phyloP scores from a whole-genome alignment of 2,113 vertebrate genomes.

The Spermophilus dauricus region DNA sequence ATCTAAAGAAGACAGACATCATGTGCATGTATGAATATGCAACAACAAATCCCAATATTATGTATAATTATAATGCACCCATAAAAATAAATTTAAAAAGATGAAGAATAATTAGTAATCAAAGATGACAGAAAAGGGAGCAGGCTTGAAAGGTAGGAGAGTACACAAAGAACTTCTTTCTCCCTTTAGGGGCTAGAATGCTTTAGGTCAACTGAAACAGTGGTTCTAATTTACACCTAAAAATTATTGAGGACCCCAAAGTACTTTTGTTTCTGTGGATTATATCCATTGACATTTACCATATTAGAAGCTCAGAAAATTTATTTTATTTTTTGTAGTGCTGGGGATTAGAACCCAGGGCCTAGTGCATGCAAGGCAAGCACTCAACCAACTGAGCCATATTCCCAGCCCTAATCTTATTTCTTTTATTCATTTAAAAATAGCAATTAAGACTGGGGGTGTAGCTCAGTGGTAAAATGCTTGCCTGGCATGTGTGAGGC shows the following conservation, averaged over 20 bases:
- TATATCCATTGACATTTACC: slow-evolving; percentile 10
- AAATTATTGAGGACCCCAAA: slow-evolving; percentile 18
- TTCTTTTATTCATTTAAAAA: slow-evolving; percentile 53
- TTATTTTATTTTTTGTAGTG: not conserved
- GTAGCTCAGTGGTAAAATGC: not conserved
- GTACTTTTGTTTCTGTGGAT: slow-evolving; percentile 25
- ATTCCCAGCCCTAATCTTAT: no score
- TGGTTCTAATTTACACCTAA: slow-evolving; percentile 37
- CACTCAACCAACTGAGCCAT: no score
- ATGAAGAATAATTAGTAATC: not conserved
- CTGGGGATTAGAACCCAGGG: no score
- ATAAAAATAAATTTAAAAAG: no score
- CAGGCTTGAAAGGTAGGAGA: not conserved
- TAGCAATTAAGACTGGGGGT: not conserved
- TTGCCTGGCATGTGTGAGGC: no score
- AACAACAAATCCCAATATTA: no score
- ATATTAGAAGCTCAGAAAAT: slow-evolving; percentile 31
- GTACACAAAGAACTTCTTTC: slow-evolving; percentile 29
- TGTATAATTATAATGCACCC: no score
- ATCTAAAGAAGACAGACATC: not conserved
- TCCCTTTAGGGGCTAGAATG: not conserved
- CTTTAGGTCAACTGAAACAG: not conserved
- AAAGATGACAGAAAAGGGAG: slow-evolving; percentile 32
- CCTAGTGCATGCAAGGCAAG: no score
- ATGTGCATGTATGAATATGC: no score